Evolutionary conservation across 1,140 invertebrate species (phyloP).

Genomic region (Platyura marginata): DNA sequence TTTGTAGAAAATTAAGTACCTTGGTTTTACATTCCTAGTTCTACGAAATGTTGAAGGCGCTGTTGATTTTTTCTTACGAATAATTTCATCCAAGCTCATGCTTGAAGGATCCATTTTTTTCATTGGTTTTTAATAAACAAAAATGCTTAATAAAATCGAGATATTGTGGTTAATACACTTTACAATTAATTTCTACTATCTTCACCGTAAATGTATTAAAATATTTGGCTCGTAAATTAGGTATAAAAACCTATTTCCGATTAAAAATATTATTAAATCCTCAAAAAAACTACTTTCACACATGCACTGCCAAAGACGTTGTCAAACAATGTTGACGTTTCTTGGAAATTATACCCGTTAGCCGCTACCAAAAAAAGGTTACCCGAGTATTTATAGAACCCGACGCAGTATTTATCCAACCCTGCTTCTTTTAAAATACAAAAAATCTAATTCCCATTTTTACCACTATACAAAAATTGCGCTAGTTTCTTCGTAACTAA

Average conservation of each 20-base stretch:
- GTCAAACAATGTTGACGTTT: too few relatives aligned
- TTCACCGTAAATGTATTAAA: not conserved
- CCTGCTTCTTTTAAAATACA: too few relatives aligned
- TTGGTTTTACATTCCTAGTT: too few relatives aligned
- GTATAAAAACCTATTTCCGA: not conserved
- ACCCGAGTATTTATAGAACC: too few relatives aligned
- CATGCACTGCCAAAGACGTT: not conserved
- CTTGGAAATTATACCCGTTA: too few relatives aligned
- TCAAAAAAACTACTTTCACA: not conserved
- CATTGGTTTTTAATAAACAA: not conserved
- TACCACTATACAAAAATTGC: too few relatives aligned
- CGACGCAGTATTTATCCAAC: too few relatives aligned
- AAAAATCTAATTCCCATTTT: too few relatives aligned
- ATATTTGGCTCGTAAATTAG: not conserved
- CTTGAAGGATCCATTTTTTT: not conserved
- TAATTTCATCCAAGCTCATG: conserved; percentile 2
- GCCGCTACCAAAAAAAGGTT: too few relatives aligned
- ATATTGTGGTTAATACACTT: not conserved
- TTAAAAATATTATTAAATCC: not conserved
- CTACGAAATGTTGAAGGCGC: too few relatives aligned
- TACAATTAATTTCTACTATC: not conserved
- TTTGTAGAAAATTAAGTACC: too few relatives aligned
- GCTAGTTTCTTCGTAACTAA: too few relatives aligned
- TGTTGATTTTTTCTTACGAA: conserved; percentile 1
- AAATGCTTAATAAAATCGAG: not conserved